Evolutionary conservation across 2,113 vertebrate genomes (phyloP).

Genomic region (Sterrhoptilus dennistouni): DNA sequence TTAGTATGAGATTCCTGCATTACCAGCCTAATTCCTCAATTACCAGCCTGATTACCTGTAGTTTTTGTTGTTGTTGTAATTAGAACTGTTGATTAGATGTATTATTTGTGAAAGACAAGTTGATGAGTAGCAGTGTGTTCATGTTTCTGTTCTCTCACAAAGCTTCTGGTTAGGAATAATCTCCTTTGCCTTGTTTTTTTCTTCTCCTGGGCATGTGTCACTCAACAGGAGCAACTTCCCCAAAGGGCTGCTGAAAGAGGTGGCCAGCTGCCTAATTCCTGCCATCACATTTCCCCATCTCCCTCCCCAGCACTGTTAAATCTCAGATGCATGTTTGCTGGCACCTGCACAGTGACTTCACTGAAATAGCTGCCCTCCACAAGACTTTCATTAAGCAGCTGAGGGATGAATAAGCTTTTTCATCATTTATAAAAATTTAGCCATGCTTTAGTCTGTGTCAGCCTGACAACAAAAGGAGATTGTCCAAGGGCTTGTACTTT

Average conservation of each 20-base stretch:
- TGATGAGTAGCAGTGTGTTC: background rate
- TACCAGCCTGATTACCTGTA: conserved; percentile 37
- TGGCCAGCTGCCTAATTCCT: conserved; percentile 19
- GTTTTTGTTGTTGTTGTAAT: conserved; percentile 56
- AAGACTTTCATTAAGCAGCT: conserved; percentile 1
- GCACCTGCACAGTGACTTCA: background rate
- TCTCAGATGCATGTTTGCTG: background rate
- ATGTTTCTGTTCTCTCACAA: background rate
- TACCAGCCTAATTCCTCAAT: conserved; percentile 42
- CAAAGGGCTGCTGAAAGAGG: background rate
- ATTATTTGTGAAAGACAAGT: conserved; percentile 11
- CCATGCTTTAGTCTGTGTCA: background rate
- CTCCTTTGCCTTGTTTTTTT: background rate
- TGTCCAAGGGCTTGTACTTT: background rate
- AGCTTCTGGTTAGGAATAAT: background rate
- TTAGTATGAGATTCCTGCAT: conserved; percentile 19
- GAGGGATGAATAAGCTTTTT: conserved; percentile 13
- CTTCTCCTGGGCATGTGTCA: background rate
- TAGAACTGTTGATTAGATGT: conserved; percentile 41
- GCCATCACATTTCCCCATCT: background rate
- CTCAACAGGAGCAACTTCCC: background rate
- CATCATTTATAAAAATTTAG: background rate
- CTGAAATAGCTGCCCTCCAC: background rate
- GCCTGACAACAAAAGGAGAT: background rate
- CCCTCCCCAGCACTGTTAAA: background rate